phyloP scores from a whole-genome alignment of 2,888 invertebrate species.

The Blomia tropicalis region DNA sequence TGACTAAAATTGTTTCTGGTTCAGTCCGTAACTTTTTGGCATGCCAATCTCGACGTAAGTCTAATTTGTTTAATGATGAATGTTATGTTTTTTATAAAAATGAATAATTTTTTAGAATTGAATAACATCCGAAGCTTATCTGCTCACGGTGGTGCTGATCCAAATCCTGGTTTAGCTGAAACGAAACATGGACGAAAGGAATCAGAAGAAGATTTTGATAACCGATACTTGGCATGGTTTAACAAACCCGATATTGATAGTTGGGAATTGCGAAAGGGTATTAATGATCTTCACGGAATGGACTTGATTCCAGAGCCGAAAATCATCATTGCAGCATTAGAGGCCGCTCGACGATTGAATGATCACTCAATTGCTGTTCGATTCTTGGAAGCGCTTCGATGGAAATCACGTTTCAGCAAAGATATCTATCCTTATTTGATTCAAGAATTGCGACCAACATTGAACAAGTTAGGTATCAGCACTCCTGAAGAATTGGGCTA shows the following conservation, averaged over 20 bases:
- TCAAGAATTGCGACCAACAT: conserved; percentile 75
- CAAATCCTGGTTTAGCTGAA: conserved; percentile 24
- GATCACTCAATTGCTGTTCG: conserved; percentile 83
- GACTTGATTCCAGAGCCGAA: conserved; percentile 83
- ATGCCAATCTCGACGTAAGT: conserved; percentile 1
- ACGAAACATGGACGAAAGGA: conserved; percentile 27
- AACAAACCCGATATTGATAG: conserved; percentile 70
- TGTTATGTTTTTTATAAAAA: background rate
- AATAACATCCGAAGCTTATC: background rate
- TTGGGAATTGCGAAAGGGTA: conserved; percentile 82
- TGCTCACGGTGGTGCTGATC: background rate
- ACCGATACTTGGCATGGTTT: conserved; percentile 65
- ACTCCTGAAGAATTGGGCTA: conserved; percentile 91
- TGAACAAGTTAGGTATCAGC: conserved; percentile 77
- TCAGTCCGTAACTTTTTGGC: background rate
- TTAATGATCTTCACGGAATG: conserved; percentile 72
- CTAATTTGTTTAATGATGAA: background rate
- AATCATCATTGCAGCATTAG: conserved; percentile 66
- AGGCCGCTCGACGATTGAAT: conserved; percentile 80
- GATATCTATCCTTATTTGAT: conserved; percentile 73
- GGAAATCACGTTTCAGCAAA: conserved; percentile 56
- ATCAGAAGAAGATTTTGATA: conserved; percentile 52
- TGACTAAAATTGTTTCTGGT: background rate
- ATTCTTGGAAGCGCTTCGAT: conserved; percentile 74
- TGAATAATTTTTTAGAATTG: background rate